Evolutionary conservation across 2,888 invertebrate species (phyloP).

Genomic region (Heliconius hortense): DNA sequence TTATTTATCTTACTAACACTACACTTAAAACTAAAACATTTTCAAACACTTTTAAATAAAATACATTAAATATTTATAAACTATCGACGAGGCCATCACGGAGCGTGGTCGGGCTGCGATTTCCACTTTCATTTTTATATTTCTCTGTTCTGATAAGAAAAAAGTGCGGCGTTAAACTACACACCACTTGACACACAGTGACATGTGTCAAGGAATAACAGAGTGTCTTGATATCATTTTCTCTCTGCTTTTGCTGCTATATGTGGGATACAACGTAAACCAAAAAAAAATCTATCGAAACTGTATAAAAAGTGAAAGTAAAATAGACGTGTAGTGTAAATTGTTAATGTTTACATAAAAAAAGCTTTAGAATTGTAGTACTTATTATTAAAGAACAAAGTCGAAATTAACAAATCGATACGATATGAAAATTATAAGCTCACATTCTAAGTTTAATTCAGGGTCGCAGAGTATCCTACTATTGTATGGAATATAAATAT

Average conservation of each 20-base stretch:
- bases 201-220: too few species aligned
- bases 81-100: neutral
- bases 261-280: neutral
- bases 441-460: constrained; percentile 25
- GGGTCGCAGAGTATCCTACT: constrained; percentile 22
- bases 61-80: constrained; percentile 27
- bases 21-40: neutral
- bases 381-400: constrained; percentile 4
- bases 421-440: constrained; percentile 22
- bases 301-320: constrained; percentile 30
- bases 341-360: constrained; percentile 40
- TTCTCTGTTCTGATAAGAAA: too few species aligned
- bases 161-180: neutral
- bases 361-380: constrained; percentile 17
- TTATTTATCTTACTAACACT: neutral
- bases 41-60: constrained; percentile 5
- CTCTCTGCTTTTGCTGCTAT: neutral
- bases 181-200: neutral
- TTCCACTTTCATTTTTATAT: neutral
- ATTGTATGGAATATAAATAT: constrained; percentile 4
- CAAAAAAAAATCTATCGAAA: constrained; percentile 25
- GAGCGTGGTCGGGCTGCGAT: neutral
- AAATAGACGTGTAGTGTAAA: constrained; percentile 35
- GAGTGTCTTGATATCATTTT: neutral
- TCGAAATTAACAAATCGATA: constrained; percentile 13